Base-by-base conservation (phyloP, 2,888 invertebrate species). In the Anoplius nigerrimus region DNA sequence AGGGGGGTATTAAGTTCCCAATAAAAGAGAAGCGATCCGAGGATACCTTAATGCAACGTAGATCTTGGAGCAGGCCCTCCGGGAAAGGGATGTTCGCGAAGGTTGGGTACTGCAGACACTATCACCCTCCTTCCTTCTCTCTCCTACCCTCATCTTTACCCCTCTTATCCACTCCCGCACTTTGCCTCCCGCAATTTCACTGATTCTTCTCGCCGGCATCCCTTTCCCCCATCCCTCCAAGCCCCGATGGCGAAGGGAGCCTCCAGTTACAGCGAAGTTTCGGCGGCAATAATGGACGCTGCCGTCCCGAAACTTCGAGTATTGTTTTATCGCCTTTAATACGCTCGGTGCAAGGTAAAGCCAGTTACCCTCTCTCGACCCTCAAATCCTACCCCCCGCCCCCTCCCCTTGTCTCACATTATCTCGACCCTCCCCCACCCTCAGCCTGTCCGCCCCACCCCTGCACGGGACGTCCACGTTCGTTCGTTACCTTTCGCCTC, bases 311-410 rank as follows among this genome's bases (percentile, higher is more conserved):
- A 78, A 78, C 75, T 79, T 76, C 53, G 70, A 71, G 72, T 72
- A 80, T 75, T 79, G 76, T 83, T 80, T 83, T 73, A 80, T 72
- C 71, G 71, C 67, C 69, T 76, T 79, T 74, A 73, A 78, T 81
- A 71, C 68, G 61, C 58, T 27, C 27, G 45, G 48, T 27, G 43
- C 48, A 21, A 3, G 61, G 58, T 73, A 74, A 74, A 34, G 66
- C 61, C 22, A 27, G 27, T 16, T 54, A n/a, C 46, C 67, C 20
- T 20, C 61, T 53, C 59, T 59, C 64, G 62, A 71, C 68, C 64
- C 66, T 46, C 68, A 51, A 63, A 60, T 65, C 55, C 46, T 11
- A 45, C 15, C 51, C 56, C 13, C 18, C 27, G 54, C 46, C 11
- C 54, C 15, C 51, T 48, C 13, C 18, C 27, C 60, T 46, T 27